These are phyloP conservation scores for Malacosoma neustria DNA, from an alignment of 2,888 invertebrate species.

Conservation along the genomic window DNA sequence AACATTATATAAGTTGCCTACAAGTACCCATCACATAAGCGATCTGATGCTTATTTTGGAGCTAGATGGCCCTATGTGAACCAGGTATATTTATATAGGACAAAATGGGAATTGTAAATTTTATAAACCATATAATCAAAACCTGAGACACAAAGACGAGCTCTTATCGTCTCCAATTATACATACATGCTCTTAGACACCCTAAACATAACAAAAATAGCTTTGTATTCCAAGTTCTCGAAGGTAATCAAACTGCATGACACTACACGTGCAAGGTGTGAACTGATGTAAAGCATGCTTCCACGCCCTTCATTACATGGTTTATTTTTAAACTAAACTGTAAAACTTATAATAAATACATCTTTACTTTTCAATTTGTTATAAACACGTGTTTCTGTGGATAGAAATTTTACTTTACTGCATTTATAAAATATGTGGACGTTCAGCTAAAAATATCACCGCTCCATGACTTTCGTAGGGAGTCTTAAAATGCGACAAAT, in stretches of 20 bases:
- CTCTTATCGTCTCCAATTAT: background rate
- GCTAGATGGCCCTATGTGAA: conserved; percentile 1
- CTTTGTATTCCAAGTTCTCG: conserved; percentile 27
- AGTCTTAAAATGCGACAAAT: no score
- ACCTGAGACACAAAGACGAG: no score
- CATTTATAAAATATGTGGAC: no score
- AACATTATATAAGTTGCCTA: no score
- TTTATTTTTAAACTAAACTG: conserved; percentile 51
- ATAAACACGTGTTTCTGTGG: conserved; percentile 11
- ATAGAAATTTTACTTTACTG: no score
- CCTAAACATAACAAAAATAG: conserved; percentile 45
- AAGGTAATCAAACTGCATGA: conserved; percentile 57
- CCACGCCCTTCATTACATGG: conserved; percentile 39
- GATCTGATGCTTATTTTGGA: no score
- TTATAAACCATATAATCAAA: no score
- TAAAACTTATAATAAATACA: conserved; percentile 47
- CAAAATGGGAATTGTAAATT: background rate
- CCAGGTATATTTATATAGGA: background rate
- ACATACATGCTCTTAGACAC: conserved; percentile 10
- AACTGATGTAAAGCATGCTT: conserved; percentile 49
- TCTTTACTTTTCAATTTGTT: conserved; percentile 35
- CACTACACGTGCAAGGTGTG: conserved; percentile 64
- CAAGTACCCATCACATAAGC: conserved; percentile 3
- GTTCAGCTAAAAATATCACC: no score
- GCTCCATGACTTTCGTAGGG: no score